Evolutionary conservation across 1,140 invertebrate species (phyloP), one percentile per base, ranked within the genome.

Genomic region (Halictus rubicundus): DNA sequence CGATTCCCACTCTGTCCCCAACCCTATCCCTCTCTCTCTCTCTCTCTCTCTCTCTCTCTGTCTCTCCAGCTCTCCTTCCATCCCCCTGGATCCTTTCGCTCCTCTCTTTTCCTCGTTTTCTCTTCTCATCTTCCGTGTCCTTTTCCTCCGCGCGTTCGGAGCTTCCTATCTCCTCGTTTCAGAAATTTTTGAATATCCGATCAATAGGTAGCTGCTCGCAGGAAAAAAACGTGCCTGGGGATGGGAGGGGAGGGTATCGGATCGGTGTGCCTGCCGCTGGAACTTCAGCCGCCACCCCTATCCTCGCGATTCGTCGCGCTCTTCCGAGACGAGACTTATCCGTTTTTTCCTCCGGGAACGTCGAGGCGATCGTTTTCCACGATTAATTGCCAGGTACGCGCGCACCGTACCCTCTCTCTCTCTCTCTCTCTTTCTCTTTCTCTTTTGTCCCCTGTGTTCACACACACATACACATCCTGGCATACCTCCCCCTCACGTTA

Each of bases 111-210:
- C 42, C 23, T 39, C 37, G 64, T 77, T 79, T 61, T 70, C 86
- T 68, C 77, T 77, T 77, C 70, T 68, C 72, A 32, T 57, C 63
- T 64, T 69, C 79, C 81, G 54, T 69, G 73, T 86, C 83, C 85
- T 82, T 85, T 82, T 82, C 69, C 80, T 82, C 78, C 81, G 68
- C 78, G 46, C 72, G 69, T 75, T 71, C 78, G 78, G 79, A 69
- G 68, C 80, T 81, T 64, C 60, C 80, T 82, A 80, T 88, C 80
- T 84, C 84, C 88, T 86, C 87, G 84, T 90, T 89, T 87, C 88
- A 87, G 87, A 91, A 92, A 91, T 91, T 92, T 90, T 92, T 92
- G 90, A 91, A 91, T 92, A 91, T 91, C 89, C 91, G 91, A 91
- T 92, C 91, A 89, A 92, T 92, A 92, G 88, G 87, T 87, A 88